Percentiles rank a stretch among this genome's conserved stretches.
phyloP scores from a whole-genome alignment of 1,140 invertebrate genomes.

The Rhagoletis pomonella region DNA sequence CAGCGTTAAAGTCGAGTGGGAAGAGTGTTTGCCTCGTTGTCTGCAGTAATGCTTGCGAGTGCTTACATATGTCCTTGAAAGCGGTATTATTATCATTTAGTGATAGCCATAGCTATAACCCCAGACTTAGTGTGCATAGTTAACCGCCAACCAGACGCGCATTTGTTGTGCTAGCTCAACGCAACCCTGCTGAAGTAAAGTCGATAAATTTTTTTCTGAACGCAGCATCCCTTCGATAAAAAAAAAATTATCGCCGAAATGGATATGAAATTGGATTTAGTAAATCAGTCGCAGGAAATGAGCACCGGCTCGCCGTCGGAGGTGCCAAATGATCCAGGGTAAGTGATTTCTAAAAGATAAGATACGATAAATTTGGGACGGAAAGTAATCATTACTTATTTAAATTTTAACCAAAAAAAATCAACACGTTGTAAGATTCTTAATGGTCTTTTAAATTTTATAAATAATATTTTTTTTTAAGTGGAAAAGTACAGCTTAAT shows the following conservation, averaged over 20 bases:
- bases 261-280: slow-evolving; percentile 72
- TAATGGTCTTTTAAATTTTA: too few relatives aligned
- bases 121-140: slow-evolving; percentile 9
- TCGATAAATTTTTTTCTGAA: neutral
- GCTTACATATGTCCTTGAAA: slow-evolving; percentile 23
- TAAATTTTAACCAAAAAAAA: neutral
- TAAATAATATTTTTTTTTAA: too few relatives aligned
- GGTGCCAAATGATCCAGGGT: slow-evolving; percentile 93
- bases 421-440: too few relatives aligned
- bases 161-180: neutral
- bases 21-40: neutral
- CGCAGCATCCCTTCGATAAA: neutral
- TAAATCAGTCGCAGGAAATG: slow-evolving; percentile 77
- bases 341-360: slow-evolving; percentile 73
- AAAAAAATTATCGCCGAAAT: slow-evolving; percentile 54
- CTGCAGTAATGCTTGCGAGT: neutral
- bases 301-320: slow-evolving; percentile 85
- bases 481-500: too few relatives aligned
- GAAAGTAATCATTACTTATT: neutral
- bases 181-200: neutral
- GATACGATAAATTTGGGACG: too few relatives aligned
- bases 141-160: slow-evolving; percentile 7
- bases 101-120: slow-evolving; percentile 1
- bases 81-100: neutral
- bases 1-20: neutral